Percentiles rank a stretch among this genome's conserved stretches.
phyloP scores from a whole-genome alignment of 2,113 vertebrate genomes.

The Calyptomena viridis region DNA sequence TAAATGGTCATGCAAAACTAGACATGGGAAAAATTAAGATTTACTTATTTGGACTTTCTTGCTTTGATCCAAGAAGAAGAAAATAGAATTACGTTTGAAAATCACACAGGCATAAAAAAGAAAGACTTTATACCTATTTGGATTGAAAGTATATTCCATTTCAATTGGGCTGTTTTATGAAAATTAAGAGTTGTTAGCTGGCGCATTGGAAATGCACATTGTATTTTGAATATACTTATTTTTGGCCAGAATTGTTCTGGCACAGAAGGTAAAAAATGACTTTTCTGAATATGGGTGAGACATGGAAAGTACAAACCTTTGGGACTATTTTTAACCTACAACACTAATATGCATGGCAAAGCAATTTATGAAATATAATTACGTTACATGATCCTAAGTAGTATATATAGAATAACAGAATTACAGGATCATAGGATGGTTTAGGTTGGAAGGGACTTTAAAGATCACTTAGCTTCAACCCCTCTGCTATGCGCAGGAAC shows the following conservation, averaged over 20 bases:
- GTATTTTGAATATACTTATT: not conserved
- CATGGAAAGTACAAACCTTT: not conserved
- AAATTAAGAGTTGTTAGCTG: not conserved
- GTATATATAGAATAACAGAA: not conserved
- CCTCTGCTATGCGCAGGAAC: too few species aligned
- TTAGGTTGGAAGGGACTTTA: rapidly evolving
- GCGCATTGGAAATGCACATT: not conserved
- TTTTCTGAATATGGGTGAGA: not conserved
- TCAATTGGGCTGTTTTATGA: not conserved
- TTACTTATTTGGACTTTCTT: not conserved
- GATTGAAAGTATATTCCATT: not conserved
- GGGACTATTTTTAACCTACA: not conserved
- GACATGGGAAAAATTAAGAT: not conserved
- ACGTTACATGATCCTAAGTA: not conserved
- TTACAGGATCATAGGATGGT: not conserved
- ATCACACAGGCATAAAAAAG: not conserved
- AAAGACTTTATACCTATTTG: not conserved
- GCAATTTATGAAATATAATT: not conserved
- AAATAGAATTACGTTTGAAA: not conserved
- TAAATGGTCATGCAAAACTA: not conserved
- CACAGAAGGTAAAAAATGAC: not conserved
- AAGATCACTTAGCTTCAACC: not conserved
- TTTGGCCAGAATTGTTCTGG: not conserved
- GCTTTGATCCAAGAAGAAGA: not conserved
- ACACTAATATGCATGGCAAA: not conserved